Percentiles rank a stretch among this genome's conserved stretches.
phyloP scores from a whole-genome alignment of 2,113 vertebrate genomes.

The Hippocampus guttulatus region DNA sequence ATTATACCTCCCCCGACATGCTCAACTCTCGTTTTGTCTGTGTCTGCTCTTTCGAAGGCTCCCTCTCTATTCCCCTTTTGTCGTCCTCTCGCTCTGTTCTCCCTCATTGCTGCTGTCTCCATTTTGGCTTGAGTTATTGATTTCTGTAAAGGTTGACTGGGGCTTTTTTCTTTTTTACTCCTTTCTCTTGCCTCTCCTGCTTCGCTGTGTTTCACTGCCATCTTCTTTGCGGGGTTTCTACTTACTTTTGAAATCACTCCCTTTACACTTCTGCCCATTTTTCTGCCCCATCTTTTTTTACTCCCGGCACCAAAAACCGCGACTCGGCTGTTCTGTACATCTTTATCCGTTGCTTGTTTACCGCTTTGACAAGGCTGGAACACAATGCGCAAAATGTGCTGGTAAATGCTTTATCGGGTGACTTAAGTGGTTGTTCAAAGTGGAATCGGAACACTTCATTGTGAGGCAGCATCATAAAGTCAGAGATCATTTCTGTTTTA shows the following conservation, averaged over 20 bases:
- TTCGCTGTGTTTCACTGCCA: constrained; percentile 19
- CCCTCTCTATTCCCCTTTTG: constrained; percentile 22
- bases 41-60: constrained; percentile 25
- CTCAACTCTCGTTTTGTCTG: constrained; percentile 33
- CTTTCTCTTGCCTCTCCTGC: neutral
- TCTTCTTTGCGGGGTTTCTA: constrained; percentile 6
- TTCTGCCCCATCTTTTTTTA: neutral
- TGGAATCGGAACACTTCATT: neutral
- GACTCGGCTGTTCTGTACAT: constrained; percentile 4
- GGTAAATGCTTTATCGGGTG: neutral
- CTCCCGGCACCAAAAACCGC: constrained; percentile 6
- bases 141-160: constrained; percentile 59
- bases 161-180: constrained; percentile 18
- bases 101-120: constrained; percentile 45
- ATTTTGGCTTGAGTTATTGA: constrained; percentile 57
- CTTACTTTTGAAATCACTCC: constrained; percentile 16
- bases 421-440: neutral
- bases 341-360: neutral
- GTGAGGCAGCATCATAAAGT: neutral
- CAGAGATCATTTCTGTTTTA: neutral
- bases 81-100: constrained; percentile 31
- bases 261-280: constrained; percentile 9
- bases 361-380: constrained; percentile 1
- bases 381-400: neutral
- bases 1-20: constrained; percentile 34